Conservation (phyloP, 2,113 vertebrate species). For the Coturnix japonica region DNA sequence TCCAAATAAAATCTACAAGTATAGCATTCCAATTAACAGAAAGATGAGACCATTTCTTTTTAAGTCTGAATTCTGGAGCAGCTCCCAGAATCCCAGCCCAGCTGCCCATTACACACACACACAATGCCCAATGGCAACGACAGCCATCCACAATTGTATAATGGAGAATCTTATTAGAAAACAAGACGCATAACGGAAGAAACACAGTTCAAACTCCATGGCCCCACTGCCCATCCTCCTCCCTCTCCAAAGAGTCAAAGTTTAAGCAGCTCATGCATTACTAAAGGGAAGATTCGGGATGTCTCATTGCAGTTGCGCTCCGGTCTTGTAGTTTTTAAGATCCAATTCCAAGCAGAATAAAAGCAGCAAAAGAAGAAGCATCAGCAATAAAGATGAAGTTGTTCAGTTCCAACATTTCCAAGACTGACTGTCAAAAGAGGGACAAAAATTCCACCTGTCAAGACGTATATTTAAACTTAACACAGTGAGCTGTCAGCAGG, state of each 20-base stretch:
- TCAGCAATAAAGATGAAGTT: neutral
- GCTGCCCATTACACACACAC: neutral
- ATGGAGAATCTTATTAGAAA: neutral
- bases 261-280: slow-evolving; percentile 52
- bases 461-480: neutral
- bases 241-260: slow-evolving; percentile 28
- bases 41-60: neutral
- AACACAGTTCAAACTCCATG: neutral
- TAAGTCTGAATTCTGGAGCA: slow-evolving; percentile 11
- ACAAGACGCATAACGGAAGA: neutral
- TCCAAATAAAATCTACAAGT: slow-evolving; percentile 26
- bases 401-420: neutral
- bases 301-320: slow-evolving; percentile 16
- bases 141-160: neutral
- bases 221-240: neutral
- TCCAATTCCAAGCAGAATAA: neutral
- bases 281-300: neutral
- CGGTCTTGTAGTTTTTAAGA: neutral
- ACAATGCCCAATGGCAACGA: neutral
- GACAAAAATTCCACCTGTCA: neutral
- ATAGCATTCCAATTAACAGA: slow-evolving; percentile 14
- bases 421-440: neutral
- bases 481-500: neutral
- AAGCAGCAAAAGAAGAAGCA: neutral
- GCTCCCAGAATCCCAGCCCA: slow-evolving; percentile 33